Evolutionary conservation across 2,888 invertebrate genomes (phyloP).

Genomic region (Ditylenchus weischeri): DNA sequence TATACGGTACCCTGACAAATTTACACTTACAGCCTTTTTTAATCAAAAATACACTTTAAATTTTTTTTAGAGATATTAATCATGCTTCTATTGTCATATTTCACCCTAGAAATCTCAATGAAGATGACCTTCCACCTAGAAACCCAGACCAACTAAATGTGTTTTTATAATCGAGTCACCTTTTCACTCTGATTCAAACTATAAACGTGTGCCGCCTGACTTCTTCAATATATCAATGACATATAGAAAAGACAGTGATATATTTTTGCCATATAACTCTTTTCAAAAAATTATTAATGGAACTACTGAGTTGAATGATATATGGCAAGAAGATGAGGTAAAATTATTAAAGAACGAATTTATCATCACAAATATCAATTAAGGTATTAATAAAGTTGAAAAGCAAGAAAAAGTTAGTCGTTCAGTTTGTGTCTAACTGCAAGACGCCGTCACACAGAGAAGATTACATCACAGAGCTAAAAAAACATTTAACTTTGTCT

Average conservation of each 20-base stretch:
- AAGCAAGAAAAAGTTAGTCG: slow-evolving; percentile 5
- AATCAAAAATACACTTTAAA: no score
- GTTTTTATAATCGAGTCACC: slow-evolving; percentile 24
- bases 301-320: background rate
- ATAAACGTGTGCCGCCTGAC: slow-evolving; percentile 11
- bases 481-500: slow-evolving; percentile 7
- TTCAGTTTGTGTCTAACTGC: slow-evolving; percentile 27
- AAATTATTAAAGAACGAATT: no score
- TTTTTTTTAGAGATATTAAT: background rate
- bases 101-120: slow-evolving; percentile 17
- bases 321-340: slow-evolving; percentile 10
- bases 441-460: slow-evolving; percentile 19
- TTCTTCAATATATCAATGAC: slow-evolving; percentile 27
- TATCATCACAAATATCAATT: background rate
- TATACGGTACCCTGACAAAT: no score
- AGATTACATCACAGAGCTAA: slow-evolving; percentile 11
- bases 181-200: background rate
- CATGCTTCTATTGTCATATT: slow-evolving; percentile 21
- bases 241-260: slow-evolving; percentile 25
- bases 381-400: slow-evolving; percentile 16
- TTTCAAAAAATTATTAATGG: slow-evolving; percentile 15
- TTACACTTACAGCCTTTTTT: no score
- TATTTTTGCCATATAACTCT: slow-evolving; percentile 17
- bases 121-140: background rate
- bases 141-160: slow-evolving; percentile 18